These are phyloP conservation scores for Meriones psammophilus DNA, from an alignment of 2,797 vertebrate genomes.

Conservation along the genomic window DNA sequence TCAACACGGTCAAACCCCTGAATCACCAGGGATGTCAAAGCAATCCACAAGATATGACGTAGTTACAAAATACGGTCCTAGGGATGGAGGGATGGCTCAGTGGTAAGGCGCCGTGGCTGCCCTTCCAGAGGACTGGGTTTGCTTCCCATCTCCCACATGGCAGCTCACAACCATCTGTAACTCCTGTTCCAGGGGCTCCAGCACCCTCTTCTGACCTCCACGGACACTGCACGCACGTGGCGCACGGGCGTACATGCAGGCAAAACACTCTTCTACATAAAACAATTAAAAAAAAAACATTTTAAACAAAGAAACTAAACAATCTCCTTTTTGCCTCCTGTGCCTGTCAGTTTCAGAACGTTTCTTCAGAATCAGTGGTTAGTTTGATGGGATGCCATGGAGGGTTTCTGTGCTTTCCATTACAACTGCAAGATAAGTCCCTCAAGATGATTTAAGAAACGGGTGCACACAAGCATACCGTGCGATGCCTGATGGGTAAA, in stretches of 20 bases:
- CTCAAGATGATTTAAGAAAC: neutral
- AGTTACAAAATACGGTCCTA: neutral
- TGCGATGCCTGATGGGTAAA: neutral
- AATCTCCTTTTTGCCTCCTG: neutral
- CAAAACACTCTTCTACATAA: neutral
- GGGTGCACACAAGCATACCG: neutral
- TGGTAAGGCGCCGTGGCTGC: neutral
- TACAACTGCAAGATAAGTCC: conserved; percentile 21
- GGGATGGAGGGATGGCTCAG: neutral
- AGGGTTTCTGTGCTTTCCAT: conserved; percentile 41
- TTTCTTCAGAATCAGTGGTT: conserved; percentile 10
- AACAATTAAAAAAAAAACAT: neutral
- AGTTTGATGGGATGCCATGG: neutral
- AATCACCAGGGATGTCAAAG: neutral
- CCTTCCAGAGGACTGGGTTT: neutral
- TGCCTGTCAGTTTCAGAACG: neutral
- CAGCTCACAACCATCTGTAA: neutral
- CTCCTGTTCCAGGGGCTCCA: neutral
- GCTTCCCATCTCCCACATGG: neutral
- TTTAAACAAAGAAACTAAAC: neutral
- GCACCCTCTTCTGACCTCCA: neutral
- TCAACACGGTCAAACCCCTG: neutral
- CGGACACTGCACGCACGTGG: neutral
- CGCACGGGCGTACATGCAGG: neutral
- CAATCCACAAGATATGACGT: neutral